Base-by-base conservation (phyloP, 1,140 invertebrate genomes). In the Glossosoma conforme region DNA sequence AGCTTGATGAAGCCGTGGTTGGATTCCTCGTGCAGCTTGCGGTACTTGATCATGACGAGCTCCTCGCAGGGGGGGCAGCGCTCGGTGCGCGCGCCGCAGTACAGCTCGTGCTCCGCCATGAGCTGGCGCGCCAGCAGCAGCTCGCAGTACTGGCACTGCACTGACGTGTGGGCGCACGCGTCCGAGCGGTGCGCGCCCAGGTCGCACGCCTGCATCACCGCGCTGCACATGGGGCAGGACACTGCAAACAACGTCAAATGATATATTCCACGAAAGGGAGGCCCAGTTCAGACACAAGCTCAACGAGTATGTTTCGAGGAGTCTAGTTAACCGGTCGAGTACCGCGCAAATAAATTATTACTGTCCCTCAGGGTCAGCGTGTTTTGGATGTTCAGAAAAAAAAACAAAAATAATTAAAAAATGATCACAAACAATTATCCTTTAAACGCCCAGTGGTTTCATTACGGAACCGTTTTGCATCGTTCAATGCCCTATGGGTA, bases 81-180 rank as follows among this genome's bases (percentile, higher is more conserved):
- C 56, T 82, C 80, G 5, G 81, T 82, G 14, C 81, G 61, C 14
- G 72, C 72, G 1, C 80, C 80, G 62, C 81, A 83, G 59, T 80
- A 82, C 36, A 75, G 70, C 38, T 75, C 62, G 60, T 83, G 81
- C 18, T 73, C 69, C 3, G 66, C 63, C 33, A 81, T 58, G n/a
- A 79, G 72, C 33, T 58, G 46, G 24, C 75, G 71, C 2, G 71
- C 65, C 6, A 80, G 52, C 40, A 78, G 72, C 18, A 83, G 58
- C 53, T 81, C 76, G 63, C 81, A 83, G 60, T 73, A 78, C 44
- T 64, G 55, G 61, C 81, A 83, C 2, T 70, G 59, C 20, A 78
- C 58, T n/a, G 65, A 32, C 10, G 51, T 55, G 11, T 55, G 24
- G 8, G 52, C 24, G 19, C 58, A 62, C 53, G 75, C 74, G 65